Conservation (phyloP, 1,140 invertebrate genomes). For the Pissodes strobi region DNA sequence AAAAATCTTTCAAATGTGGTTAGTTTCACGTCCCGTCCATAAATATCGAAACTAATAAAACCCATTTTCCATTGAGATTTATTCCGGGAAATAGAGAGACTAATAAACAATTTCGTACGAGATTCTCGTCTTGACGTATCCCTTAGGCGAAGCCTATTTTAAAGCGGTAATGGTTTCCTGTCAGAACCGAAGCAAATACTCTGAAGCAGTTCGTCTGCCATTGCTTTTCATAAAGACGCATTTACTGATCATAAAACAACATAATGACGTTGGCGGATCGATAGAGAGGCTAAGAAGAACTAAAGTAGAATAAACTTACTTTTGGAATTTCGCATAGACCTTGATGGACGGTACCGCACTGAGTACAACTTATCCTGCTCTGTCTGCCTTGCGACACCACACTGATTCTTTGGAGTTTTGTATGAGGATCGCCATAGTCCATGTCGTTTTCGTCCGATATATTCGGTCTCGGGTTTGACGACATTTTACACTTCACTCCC, state of each 20-base stretch:
- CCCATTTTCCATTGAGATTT: background rate
- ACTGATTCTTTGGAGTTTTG: constrained; percentile 23
- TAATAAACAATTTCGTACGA: too few relatives aligned
- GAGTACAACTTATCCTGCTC: constrained; percentile 40
- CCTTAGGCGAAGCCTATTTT: too few relatives aligned
- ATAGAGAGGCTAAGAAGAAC: background rate
- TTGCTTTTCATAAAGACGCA: too few relatives aligned
- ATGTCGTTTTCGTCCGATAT: constrained; percentile 20
- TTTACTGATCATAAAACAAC: too few relatives aligned
- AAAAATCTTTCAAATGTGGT: background rate
- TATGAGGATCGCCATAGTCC: constrained; percentile 8
- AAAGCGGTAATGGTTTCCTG: too few relatives aligned
- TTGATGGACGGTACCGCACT: constrained; percentile 41
- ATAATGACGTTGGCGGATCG: background rate
- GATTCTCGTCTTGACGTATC: too few relatives aligned
- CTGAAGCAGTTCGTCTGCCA: too few relatives aligned
- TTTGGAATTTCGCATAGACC: constrained; percentile 33
- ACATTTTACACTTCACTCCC: background rate
- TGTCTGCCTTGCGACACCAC: constrained; percentile 28
- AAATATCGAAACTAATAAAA: constrained; percentile 1
- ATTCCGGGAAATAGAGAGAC: background rate
- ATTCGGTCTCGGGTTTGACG: background rate
- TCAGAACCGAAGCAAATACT: too few relatives aligned
- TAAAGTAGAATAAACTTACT: constrained; percentile 12
- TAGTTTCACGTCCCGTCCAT: background rate